Evolutionary conservation across 2,888 invertebrate species (phyloP).

Genomic region (Ophonus ardosiacus): DNA sequence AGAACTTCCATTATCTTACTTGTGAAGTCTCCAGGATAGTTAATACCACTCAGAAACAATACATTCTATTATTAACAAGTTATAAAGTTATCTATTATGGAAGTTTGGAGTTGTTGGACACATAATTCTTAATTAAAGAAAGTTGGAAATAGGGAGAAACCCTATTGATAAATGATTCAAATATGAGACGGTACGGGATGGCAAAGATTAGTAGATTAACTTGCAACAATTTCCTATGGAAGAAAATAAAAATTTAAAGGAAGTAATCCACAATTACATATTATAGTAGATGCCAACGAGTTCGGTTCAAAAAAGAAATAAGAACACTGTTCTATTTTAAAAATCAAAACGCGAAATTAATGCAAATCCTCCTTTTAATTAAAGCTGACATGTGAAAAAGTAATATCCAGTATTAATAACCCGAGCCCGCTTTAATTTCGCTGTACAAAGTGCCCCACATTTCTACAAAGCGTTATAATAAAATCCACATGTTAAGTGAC

Average conservation of each 20-base stretch:
- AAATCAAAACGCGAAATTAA: background rate
- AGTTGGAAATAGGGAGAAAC: background rate
- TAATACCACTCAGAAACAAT: conserved; percentile 46
- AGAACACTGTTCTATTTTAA: no score
- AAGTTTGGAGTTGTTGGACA: conserved; percentile 32
- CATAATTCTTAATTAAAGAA: conserved; percentile 60
- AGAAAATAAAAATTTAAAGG: background rate
- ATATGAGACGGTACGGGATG: background rate
- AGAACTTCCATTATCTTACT: background rate
- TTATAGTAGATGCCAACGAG: no score
- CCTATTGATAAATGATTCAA: conserved; percentile 20
- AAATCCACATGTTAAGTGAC: background rate
- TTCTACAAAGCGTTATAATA: background rate
- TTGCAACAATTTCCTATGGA: no score
- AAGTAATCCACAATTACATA: no score
- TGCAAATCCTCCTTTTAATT: background rate
- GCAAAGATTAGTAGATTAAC: no score
- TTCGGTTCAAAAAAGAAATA: no score
- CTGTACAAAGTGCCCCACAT: background rate
- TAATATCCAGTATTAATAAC: background rate
- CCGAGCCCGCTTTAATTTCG: background rate
- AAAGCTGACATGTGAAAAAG: background rate
- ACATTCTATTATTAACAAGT: conserved; percentile 52
- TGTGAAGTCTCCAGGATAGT: background rate
- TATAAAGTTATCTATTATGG: conserved; percentile 56